phyloP scores from a whole-genome alignment of 2,113 vertebrate species.

The Leucopternis melanops region DNA sequence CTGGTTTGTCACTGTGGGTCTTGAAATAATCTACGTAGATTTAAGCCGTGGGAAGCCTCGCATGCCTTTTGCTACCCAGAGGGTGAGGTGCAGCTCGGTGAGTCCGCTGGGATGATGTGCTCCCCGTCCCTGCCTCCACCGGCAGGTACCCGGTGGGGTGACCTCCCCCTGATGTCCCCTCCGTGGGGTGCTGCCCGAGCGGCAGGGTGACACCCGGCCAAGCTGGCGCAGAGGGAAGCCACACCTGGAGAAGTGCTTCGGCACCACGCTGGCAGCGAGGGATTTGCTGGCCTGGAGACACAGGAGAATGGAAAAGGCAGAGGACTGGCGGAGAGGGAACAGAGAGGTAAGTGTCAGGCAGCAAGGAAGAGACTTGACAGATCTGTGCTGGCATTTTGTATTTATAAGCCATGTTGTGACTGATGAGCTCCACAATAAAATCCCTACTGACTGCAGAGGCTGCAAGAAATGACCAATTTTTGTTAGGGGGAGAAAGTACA shows the following conservation, averaged over 20 bases:
- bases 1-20: neutral
- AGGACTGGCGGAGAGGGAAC: neutral
- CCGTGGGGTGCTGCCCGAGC: accelerated
- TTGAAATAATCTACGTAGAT: neutral
- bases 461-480: neutral
- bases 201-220: accelerated
- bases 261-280: neutral
- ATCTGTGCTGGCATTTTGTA: neutral
- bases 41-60: neutral
- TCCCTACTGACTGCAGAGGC: neutral
- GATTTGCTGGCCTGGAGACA: neutral
- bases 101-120: neutral
- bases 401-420: conserved; percentile 3
- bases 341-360: neutral
- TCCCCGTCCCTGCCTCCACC: neutral
- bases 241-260: neutral
- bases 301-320: neutral
- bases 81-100: neutral
- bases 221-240: neutral
- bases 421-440: neutral
- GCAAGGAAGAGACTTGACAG: neutral
- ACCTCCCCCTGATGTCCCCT: neutral
- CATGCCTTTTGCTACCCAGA: neutral
- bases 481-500: neutral
- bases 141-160: neutral